Conservation (phyloP, 2,888 invertebrate species). For the Drosophila niveifrons region DNA sequence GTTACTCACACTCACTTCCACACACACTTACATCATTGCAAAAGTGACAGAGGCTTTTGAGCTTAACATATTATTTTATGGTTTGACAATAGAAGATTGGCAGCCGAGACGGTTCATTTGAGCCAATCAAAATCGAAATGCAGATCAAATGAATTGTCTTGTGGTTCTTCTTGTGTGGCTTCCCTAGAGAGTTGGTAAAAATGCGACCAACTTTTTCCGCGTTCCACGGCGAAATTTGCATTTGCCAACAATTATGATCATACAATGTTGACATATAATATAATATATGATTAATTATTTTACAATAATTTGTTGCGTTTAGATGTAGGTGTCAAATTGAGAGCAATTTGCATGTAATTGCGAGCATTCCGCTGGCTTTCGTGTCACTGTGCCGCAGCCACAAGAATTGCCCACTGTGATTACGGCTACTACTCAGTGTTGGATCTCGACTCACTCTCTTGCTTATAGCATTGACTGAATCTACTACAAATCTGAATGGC, state of each 20-base stretch:
- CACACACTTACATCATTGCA: slow-evolving; percentile 15
- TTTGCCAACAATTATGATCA: background rate
- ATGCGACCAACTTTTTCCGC: slow-evolving; percentile 13
- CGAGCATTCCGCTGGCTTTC: slow-evolving; percentile 18
- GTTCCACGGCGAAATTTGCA: slow-evolving; percentile 12
- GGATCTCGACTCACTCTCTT: slow-evolving; percentile 14
- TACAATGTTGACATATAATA: no score
- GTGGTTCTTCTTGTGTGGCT: slow-evolving; percentile 47
- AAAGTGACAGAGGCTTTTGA: slow-evolving; percentile 16
- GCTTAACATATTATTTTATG: slow-evolving; percentile 1
- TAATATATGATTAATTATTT: slow-evolving; percentile 1
- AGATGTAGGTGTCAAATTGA: slow-evolving; percentile 20
- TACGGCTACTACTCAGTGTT: slow-evolving; percentile 36
- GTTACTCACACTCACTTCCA: slow-evolving; percentile 11
- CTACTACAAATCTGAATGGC: slow-evolving; percentile 18
- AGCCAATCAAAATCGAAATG: slow-evolving; percentile 32
- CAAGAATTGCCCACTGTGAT: slow-evolving; percentile 46
- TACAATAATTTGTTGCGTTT: slow-evolving; percentile 1
- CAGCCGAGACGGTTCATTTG: slow-evolving; percentile 17
- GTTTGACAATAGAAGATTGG: slow-evolving; percentile 16
- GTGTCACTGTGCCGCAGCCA: slow-evolving; percentile 38
- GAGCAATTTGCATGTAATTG: slow-evolving; percentile 19
- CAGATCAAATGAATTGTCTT: slow-evolving; percentile 39
- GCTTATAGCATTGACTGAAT: slow-evolving; percentile 30
- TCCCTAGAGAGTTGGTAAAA: slow-evolving; percentile 16